A percentile compares a stretch with the other conserved stretches of the same genome.
These are phyloP conservation scores for Melanostoma mellinum DNA, from an alignment of 2,888 invertebrate species.

Conservation along the genomic window DNA sequence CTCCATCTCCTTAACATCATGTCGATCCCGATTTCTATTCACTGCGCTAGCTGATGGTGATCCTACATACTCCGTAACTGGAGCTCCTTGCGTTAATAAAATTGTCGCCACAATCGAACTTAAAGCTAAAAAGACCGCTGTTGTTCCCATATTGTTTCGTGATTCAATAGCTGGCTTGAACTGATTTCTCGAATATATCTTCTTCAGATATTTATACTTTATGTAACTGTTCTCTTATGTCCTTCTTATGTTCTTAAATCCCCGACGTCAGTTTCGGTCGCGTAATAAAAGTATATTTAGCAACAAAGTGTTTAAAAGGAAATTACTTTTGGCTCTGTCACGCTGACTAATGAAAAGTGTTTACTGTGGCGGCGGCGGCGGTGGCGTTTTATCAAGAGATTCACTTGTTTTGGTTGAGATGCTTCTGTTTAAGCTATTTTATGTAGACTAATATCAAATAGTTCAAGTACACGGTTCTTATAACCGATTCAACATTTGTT, in stretches of 20 bases:
- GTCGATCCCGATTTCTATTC: not conserved
- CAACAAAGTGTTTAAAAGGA: conserved; percentile 1
- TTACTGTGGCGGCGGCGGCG: too few relatives aligned
- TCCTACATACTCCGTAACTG: conserved; percentile 36
- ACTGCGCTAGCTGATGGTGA: conserved; percentile 38
- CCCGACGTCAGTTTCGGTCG: not conserved
- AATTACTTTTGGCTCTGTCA: not conserved
- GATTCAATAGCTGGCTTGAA: conserved; percentile 48
- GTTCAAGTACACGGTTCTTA: conserved; percentile 29
- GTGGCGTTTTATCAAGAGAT: not conserved
- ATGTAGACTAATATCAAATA: conserved; percentile 12
- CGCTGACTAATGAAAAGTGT: conserved; percentile 6
- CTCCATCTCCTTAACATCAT: conserved; percentile 21
- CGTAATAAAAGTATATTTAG: conserved; percentile 37
- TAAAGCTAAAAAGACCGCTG: conserved; percentile 16
- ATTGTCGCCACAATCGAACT: conserved; percentile 15
- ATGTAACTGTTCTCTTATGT: conserved; percentile 4
- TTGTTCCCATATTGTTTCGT: conserved; percentile 40
- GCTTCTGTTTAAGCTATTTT: conserved; percentile 16
- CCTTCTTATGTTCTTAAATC: conserved; percentile 9
- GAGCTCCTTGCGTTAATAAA: conserved; percentile 38
- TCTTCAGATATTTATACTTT: conserved; percentile 63
- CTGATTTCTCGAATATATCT: conserved; percentile 51
- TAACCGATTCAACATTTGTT: not conserved
- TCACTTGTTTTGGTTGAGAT: not conserved